A percentile compares a stretch with the other conserved stretches of the same genome.
phyloP scores from a whole-genome alignment of 1,140 invertebrate genomes.

The Alviniconcha marisindica region DNA sequence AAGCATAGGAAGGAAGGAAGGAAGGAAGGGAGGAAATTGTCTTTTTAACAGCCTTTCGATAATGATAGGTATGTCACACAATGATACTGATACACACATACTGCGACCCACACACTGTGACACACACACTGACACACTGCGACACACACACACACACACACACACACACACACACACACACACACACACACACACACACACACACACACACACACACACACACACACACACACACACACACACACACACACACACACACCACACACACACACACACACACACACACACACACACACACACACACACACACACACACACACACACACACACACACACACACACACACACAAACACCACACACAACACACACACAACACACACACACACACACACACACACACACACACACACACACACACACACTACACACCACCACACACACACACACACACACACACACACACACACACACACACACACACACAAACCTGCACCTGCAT shows the following conservation, averaged over 20 bases:
- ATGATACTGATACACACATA: constrained; percentile 31
- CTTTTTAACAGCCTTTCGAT: too few relatives aligned
- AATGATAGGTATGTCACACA: too few relatives aligned
- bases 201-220: neutral
- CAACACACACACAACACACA: too few relatives aligned
- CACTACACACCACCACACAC: neutral
- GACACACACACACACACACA: constrained; percentile 31
- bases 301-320: neutral
- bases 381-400: neutral
- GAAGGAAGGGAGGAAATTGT: too few relatives aligned
- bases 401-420: neutral
- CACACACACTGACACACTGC: constrained; percentile 27
- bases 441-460: neutral
- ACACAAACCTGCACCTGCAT: neutral
- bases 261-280: too few relatives aligned
- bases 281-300: constrained; percentile 15
- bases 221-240: constrained; percentile 18
- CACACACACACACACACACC: too few relatives aligned
- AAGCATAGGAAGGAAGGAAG: too few relatives aligned
- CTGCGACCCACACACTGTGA: constrained; percentile 2
- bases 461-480: constrained; percentile 20
- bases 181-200: neutral
- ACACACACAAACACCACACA: too few relatives aligned
- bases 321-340: constrained; percentile 8
- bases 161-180: constrained; percentile 17